phyloP scores from a whole-genome alignment of 2,113 vertebrate genomes.

The Prolemur simus region DNA sequence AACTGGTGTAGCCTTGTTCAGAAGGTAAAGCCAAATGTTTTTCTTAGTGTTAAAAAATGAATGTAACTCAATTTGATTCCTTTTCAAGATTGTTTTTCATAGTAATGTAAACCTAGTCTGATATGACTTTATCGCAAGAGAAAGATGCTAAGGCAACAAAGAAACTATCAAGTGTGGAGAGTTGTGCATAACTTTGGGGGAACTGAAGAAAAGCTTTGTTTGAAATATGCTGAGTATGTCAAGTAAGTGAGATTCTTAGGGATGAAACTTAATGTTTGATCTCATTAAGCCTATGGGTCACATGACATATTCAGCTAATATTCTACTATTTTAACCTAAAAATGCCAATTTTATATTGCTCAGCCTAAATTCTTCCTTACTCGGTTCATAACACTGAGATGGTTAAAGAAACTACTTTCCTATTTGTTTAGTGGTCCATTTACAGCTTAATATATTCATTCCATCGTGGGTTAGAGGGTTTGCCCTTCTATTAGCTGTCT shows the following conservation, averaged over 20 bases:
- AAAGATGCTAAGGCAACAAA: conserved; percentile 23
- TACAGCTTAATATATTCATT: neutral
- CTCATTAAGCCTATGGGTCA: neutral
- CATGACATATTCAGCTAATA: neutral
- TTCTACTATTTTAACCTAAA: neutral
- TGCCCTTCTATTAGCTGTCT: conserved; percentile 1
- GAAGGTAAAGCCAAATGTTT: conserved; percentile 83
- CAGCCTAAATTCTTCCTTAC: neutral
- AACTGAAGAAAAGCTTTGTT: conserved; percentile 19
- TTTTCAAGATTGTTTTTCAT: conserved; percentile 31
- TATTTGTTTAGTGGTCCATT: neutral
- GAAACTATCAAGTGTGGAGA: neutral
- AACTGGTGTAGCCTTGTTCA: conserved; percentile 91
- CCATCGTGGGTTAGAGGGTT: neutral
- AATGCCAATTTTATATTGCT: neutral
- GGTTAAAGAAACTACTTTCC: conserved; percentile 4
- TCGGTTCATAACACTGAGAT: neutral
- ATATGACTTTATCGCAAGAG: conserved; percentile 4
- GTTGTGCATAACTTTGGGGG: neutral
- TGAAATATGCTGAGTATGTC: conserved; percentile 9
- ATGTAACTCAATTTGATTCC: neutral
- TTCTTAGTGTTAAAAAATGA: conserved; percentile 36
- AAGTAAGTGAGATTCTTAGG: neutral
- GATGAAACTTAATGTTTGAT: neutral
- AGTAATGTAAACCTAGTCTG: conserved; percentile 7